These are phyloP conservation scores for Drosophila gunungcola DNA, from an alignment of 1,140 invertebrate species.

Conservation along the genomic window DNA sequence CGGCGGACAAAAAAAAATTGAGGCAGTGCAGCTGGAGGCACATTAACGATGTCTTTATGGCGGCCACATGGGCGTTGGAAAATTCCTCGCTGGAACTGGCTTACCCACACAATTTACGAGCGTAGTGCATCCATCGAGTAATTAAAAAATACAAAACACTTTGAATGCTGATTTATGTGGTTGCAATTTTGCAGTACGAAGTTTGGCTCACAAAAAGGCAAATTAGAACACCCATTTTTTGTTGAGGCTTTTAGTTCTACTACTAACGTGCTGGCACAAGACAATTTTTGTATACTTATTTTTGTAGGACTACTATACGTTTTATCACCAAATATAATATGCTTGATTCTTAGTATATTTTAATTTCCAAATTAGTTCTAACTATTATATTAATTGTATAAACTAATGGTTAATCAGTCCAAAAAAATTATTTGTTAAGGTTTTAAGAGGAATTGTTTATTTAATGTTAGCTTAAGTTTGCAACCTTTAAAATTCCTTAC, in stretches of 20 bases:
- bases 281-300: no score
- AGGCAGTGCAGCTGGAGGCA: slow-evolving; percentile 40
- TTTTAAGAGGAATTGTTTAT: no score
- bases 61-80: slow-evolving; percentile 12
- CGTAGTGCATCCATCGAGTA: slow-evolving; percentile 63
- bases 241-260: not conserved
- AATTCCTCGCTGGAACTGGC: slow-evolving; percentile 7
- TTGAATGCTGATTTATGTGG: slow-evolving; percentile 69
- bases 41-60: slow-evolving; percentile 68
- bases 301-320: no score
- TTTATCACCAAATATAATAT: no score
- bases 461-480: not conserved
- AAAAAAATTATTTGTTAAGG: no score
- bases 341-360: no score
- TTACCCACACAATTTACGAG: slow-evolving; percentile 64
- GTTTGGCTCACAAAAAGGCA: not conserved
- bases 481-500: not conserved
- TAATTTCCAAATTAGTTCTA: no score
- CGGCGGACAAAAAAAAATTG: no score
- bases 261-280: no score
- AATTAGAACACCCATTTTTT: not conserved
- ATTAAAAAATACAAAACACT: slow-evolving; percentile 71
- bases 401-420: no score
- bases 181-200: slow-evolving; percentile 5
- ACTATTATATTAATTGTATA: no score